Conservation (phyloP, 2,888 invertebrate genomes). For the Stenodera caucasica region DNA sequence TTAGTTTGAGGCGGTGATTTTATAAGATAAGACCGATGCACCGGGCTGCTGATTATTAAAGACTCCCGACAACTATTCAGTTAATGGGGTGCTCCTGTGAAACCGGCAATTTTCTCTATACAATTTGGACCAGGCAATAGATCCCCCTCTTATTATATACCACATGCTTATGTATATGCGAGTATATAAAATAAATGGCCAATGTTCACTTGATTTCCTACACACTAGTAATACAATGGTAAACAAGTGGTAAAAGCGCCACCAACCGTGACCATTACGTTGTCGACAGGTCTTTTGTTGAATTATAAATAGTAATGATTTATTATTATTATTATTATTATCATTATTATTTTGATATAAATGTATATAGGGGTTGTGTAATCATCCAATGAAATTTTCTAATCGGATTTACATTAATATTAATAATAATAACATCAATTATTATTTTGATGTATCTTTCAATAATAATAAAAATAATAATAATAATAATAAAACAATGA, state of each 20-base stretch:
- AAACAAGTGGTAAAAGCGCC: neutral
- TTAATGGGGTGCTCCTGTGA: slow-evolving; percentile 2
- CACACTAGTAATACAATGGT: neutral
- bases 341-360: too few relatives aligned
- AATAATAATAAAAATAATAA: neutral
- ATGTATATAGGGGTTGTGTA: neutral
- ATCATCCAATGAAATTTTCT: neutral
- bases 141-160: neutral
- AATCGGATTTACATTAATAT: neutral
- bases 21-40: neutral
- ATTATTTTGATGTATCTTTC: too few relatives aligned
- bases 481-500: too few relatives aligned
- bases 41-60: neutral
- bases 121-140: neutral
- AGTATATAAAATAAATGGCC: too few relatives aligned
- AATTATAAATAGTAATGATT: neutral
- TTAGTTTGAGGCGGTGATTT: slow-evolving; percentile 4
- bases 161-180: too few relatives aligned
- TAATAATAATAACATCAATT: neutral
- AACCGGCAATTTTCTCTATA: neutral
- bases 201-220: neutral
- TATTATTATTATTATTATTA: neutral
- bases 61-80: neutral
- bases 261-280: slow-evolving; percentile 1
- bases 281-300: slow-evolving; percentile 5